phyloP scores from a whole-genome alignment of 1,140 invertebrate genomes.

The Galleria mellonella region DNA sequence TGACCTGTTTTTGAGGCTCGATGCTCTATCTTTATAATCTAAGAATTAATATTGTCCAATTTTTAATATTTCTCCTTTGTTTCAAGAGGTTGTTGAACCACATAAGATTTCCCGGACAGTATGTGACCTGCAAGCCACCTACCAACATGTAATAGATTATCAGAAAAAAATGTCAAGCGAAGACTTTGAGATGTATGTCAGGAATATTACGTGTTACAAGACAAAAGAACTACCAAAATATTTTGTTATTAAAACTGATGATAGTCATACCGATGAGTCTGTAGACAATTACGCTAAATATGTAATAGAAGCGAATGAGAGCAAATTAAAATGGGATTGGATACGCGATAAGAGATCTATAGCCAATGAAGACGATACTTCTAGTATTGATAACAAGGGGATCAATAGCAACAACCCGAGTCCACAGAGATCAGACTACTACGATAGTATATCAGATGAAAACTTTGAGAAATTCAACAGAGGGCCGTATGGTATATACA shows the following conservation, averaged over 20 bases:
- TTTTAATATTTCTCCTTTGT: conserved; percentile 28
- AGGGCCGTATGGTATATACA: conserved; percentile 27
- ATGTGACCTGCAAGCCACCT: conserved; percentile 33
- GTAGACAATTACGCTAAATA: no score
- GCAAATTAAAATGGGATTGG: conserved; percentile 24
- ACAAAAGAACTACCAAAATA: conserved; percentile 16
- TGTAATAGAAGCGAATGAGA: no score
- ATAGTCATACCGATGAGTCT: no score
- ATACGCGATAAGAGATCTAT: conserved; percentile 26
- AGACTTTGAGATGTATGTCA: conserved; percentile 25
- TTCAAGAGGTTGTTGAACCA: conserved; percentile 40
- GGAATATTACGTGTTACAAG: conserved; percentile 26
- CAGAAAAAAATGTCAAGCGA: conserved; percentile 10
- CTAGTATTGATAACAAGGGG: neutral
- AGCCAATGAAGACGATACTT: neutral
- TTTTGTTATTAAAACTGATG: conserved; percentile 15
- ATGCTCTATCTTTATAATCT: no score
- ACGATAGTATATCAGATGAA: conserved; percentile 10
- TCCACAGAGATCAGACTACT: conserved; percentile 4
- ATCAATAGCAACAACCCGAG: neutral
- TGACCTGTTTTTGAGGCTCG: no score
- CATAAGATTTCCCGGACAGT: conserved; percentile 8
- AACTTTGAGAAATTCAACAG: conserved; percentile 25
- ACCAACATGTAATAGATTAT: conserved; percentile 13
- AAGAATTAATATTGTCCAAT: no score